Evolutionary conservation across 2,113 vertebrate species (phyloP).

Genomic region (Anhinga anhinga): DNA sequence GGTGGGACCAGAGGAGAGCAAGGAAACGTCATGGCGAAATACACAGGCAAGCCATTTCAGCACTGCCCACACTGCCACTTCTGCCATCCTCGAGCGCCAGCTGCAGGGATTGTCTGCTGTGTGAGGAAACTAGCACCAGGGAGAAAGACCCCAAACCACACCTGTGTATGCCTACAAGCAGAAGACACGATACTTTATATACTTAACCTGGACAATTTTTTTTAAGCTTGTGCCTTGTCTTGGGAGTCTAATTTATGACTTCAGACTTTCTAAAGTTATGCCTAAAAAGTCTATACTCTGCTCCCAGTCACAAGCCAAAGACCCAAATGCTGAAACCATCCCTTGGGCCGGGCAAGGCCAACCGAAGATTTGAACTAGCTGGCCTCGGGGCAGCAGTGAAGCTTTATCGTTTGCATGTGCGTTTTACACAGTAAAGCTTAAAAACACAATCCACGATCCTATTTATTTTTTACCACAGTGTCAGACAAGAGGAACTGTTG

Average conservation of each 20-base stretch:
- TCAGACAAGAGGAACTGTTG: not conserved
- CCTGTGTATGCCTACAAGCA: not conserved
- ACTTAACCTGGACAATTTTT: not conserved
- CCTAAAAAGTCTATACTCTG: not conserved
- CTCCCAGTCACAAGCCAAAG: not conserved
- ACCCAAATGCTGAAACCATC: not conserved
- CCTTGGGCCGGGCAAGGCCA: not conserved
- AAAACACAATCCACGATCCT: not conserved
- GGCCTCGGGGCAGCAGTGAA: not conserved
- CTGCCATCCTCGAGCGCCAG: not conserved
- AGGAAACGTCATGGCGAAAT: not conserved
- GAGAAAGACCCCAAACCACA: not conserved
- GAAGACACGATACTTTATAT: not conserved
- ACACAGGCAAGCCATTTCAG: not conserved
- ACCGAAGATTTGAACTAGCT: not conserved
- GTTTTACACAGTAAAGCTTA: not conserved
- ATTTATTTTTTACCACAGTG: not conserved
- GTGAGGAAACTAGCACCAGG: not conserved
- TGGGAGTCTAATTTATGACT: not conserved
- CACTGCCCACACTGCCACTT: not conserved
- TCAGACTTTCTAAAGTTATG: not conserved
- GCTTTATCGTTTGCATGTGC: fast-evolving
- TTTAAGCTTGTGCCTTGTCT: not conserved
- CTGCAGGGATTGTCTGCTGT: not conserved
- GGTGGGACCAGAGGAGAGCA: not conserved